phyloP scores from a whole-genome alignment of 2,888 invertebrate genomes.

The Notodonta ziczac region DNA sequence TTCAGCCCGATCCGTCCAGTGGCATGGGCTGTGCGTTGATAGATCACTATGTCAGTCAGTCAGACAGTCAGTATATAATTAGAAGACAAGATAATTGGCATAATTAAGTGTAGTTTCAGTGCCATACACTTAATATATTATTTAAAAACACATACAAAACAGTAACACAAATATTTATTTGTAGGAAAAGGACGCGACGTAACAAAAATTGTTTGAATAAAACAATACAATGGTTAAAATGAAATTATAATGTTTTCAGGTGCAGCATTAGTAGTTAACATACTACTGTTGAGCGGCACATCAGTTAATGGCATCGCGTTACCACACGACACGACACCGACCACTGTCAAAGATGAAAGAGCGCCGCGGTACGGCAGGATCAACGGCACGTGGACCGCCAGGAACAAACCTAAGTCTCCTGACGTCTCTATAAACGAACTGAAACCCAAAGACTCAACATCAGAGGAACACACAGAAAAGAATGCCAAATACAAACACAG shows the following conservation, averaged over 20 bases:
- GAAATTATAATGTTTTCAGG: constrained; percentile 60
- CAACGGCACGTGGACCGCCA: constrained; percentile 56
- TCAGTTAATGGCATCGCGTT: constrained; percentile 63
- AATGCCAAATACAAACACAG: constrained; percentile 79
- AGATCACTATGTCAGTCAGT: too few relatives aligned
- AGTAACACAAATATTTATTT: too few relatives aligned
- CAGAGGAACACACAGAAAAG: constrained; percentile 75
- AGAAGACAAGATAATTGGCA: too few relatives aligned
- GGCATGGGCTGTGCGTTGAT: too few relatives aligned
- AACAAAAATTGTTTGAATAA: too few relatives aligned
- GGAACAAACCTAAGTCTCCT: constrained; percentile 55
- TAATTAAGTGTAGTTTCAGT: too few relatives aligned
- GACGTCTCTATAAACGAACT: constrained; percentile 74
- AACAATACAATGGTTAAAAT: not conserved
- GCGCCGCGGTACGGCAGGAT: constrained; percentile 47
- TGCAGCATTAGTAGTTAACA: constrained; percentile 75
- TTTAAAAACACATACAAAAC: too few relatives aligned
- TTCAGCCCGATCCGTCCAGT: too few relatives aligned
- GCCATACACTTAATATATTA: too few relatives aligned
- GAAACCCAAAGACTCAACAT: constrained; percentile 67
- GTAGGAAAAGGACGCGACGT: too few relatives aligned
- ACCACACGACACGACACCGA: constrained; percentile 60
- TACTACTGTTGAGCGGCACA: constrained; percentile 75
- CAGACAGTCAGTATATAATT: too few relatives aligned
- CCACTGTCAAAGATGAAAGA: constrained; percentile 59